A percentile compares a stretch with the other conserved stretches of the same genome.
These are phyloP conservation scores for Pseudococcus jackbeardsleyi DNA, from an alignment of 2,888 invertebrate species.

Conservation along the genomic window DNA sequence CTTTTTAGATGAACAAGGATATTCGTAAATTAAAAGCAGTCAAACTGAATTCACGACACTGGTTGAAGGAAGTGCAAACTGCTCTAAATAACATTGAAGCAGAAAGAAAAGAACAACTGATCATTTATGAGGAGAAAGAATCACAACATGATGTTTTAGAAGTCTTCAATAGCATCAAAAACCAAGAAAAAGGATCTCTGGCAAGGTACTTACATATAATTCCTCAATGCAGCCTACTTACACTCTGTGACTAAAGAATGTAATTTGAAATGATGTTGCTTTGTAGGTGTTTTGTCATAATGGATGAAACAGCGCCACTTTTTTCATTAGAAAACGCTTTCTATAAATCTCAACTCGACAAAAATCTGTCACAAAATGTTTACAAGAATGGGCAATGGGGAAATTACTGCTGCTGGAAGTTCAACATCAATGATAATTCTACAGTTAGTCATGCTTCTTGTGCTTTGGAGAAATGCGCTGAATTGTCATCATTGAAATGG, in stretches of 20 bases:
- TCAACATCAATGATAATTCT: constrained; percentile 73
- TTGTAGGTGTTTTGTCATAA: constrained; percentile 75
- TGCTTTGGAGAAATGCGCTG: constrained; percentile 84
- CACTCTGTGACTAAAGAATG: background rate
- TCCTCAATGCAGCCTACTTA: background rate
- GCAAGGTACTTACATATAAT: constrained; percentile 71
- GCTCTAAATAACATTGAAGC: constrained; percentile 70
- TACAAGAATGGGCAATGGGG: constrained; percentile 79
- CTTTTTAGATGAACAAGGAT: background rate
- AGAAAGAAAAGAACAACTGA: constrained; percentile 72
- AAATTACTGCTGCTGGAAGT: constrained; percentile 84
- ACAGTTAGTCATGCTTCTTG: constrained; percentile 80
- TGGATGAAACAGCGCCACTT: constrained; percentile 74
- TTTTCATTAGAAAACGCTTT: constrained; percentile 78
- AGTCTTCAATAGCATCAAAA: constrained; percentile 86
- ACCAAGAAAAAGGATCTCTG: constrained; percentile 81
- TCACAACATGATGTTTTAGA: constrained; percentile 85
- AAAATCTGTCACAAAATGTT: constrained; percentile 86
- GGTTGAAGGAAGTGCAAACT: constrained; percentile 73
- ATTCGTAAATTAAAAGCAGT: constrained; percentile 70
- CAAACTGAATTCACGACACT: constrained; percentile 70
- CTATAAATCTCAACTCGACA: constrained; percentile 77
- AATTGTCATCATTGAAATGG: constrained; percentile 81
- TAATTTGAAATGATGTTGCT: background rate
- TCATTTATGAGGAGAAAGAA: constrained; percentile 79